Evolutionary conservation across 2,888 invertebrate species (phyloP), one percentile per base, ranked within the genome.

Genomic region (Tetheella fluctuosa): DNA sequence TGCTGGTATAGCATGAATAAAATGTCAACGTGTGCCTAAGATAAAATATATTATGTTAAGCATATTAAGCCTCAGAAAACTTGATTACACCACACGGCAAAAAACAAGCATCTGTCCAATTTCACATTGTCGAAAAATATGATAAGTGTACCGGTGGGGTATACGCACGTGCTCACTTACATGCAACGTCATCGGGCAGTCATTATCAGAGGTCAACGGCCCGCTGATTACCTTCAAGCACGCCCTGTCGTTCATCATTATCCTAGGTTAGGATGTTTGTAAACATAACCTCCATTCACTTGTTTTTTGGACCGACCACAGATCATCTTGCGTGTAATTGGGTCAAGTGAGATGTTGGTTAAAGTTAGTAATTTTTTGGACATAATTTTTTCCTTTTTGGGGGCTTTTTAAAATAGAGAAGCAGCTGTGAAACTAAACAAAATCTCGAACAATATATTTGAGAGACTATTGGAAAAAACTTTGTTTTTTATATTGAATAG

Each of bases 251-350:
- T 86, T 91, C 88, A 90, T 90, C 91, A 92, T 93, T 93, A 92
- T 89, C 91, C 92, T 93, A 93, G 93, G 93, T 93, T 92, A 91
- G 90, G 88, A 89, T 91, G 90, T 92, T 92, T 91, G 92, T 92
- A 93, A 93, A 93, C 93, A 93, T 84, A 79, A 81, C 84, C 81
- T 80, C 81, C 84, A 87, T 88, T 88, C 85, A 86, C 70, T 76
- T 76, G 77, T 82, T 87, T 78, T 80, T 76, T 79, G 77, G 30
- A 54, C 17, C 34, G 13, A 37, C 70, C 73, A 74, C 72, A 73
- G 71, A 64, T 72, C 77, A 83, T 84, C 80, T 80, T 63, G 67
- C 77, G 78, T 82, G 80, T 77, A 86, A 84, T 87, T 83, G 79
- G 86, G 83, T 82, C 84, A 85, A 70, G 64, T 70, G 55, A 65